Evolutionary conservation across 2,888 invertebrate genomes (phyloP).

Genomic region (Phrixothrix hirtus): DNA sequence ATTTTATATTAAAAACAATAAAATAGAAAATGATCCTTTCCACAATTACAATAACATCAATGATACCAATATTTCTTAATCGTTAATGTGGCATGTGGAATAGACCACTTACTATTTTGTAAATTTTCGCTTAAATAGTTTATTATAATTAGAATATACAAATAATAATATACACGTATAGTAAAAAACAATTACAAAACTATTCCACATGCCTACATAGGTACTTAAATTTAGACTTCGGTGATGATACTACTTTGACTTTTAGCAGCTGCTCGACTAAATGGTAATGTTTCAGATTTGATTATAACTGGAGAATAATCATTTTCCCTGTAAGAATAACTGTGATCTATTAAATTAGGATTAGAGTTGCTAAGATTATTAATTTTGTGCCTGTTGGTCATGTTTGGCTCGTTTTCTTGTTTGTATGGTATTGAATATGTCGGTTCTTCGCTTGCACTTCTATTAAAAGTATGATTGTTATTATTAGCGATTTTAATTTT

Average conservation of each 20-base stretch:
- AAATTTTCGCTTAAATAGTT: slow-evolving; percentile 32
- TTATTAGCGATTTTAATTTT: too few species aligned
- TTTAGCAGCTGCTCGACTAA: slow-evolving; percentile 15
- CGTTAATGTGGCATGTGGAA: slow-evolving; percentile 54
- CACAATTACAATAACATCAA: slow-evolving; percentile 35
- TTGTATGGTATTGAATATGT: slow-evolving; percentile 23
- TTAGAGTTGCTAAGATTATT: slow-evolving; percentile 32
- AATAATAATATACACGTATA: slow-evolving; percentile 18
- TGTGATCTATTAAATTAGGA: slow-evolving; percentile 30
- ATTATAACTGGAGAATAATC: slow-evolving; percentile 38
- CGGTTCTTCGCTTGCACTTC: slow-evolving; percentile 25
- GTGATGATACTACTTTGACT: slow-evolving; percentile 51
- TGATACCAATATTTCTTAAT: slow-evolving; percentile 34
- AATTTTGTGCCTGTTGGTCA: slow-evolving; percentile 35
- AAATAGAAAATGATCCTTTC: slow-evolving; percentile 43
- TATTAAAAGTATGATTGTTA: slow-evolving; percentile 5
- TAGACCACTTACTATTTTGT: slow-evolving; percentile 37
- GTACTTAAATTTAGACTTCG: slow-evolving; percentile 41
- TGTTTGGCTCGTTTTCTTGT: not conserved
- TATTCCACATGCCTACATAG: slow-evolving; percentile 33
- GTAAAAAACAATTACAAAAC: slow-evolving; percentile 14
- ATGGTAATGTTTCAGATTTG: slow-evolving; percentile 11
- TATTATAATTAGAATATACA: slow-evolving; percentile 31
- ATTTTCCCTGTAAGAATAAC: slow-evolving; percentile 36
- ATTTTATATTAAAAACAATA: slow-evolving; percentile 1